Evolutionary conservation across 2,888 invertebrate genomes (phyloP).

Genomic region (Atethmia centrago): DNA sequence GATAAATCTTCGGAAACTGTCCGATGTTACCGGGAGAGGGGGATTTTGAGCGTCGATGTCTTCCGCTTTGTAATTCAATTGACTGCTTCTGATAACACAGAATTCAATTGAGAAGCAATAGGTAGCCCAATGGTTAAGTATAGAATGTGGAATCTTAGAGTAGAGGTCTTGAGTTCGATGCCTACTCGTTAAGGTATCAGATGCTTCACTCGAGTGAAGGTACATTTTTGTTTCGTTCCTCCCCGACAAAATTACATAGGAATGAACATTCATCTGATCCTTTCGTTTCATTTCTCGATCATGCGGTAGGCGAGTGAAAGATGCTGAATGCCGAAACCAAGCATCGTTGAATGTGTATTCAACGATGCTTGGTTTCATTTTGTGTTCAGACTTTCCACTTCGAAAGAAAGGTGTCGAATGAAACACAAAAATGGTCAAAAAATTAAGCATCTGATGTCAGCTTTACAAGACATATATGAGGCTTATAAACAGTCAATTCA

Average conservation of each 20-base stretch:
- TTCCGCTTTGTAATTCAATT: slow-evolving; percentile 34
- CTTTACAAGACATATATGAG: not conserved
- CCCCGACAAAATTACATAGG: not conserved
- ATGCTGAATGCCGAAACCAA: not conserved
- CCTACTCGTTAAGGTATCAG: too few species aligned
- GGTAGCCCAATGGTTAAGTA: not conserved
- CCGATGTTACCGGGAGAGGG: not conserved
- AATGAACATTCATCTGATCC: not conserved
- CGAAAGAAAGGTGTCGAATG: not conserved
- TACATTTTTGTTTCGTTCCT: not conserved
- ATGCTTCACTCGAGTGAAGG: not conserved
- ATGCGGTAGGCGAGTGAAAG: not conserved
- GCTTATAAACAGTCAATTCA: not conserved
- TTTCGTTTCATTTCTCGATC: not conserved
- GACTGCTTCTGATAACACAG: slow-evolving; percentile 32
- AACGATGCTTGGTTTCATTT: not conserved
- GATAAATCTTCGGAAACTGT: slow-evolving; percentile 49
- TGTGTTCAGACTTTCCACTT: not conserved
- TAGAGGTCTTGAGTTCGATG: not conserved
- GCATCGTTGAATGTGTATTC: too few species aligned
- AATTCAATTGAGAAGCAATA: slow-evolving; percentile 18
- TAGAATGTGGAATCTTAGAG: too few species aligned
- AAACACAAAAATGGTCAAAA: not conserved
- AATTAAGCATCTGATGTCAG: not conserved
- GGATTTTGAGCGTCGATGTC: not conserved